A percentile compares a stretch with the other conserved stretches of the same genome.
phyloP scores from a whole-genome alignment of 1,140 invertebrate species.

The Pseudomyrmex pallidus region DNA sequence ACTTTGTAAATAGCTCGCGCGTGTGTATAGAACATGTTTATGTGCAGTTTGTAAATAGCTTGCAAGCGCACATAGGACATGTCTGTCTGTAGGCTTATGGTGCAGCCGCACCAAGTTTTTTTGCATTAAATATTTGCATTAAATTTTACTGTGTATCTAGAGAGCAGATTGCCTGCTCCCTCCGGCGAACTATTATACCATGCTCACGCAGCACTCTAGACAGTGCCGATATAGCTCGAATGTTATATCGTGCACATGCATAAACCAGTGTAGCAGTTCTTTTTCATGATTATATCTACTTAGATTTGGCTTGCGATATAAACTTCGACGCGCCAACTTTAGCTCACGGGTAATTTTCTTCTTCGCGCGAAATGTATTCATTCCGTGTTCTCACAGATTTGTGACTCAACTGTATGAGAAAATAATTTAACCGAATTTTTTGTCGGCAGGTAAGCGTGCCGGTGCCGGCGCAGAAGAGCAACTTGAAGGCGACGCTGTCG shows the following conservation, averaged over 20 bases:
- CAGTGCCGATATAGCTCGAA: slow-evolving; percentile 6
- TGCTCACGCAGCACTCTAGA: slow-evolving; percentile 32
- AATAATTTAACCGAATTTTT: neutral
- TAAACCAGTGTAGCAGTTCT: slow-evolving; percentile 2
- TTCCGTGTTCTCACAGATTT: too few species aligned
- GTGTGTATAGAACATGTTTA: too few species aligned
- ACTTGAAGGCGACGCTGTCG: slow-evolving; percentile 87
- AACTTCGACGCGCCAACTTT: neutral
- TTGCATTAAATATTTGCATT: too few species aligned
- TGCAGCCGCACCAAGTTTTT: too few species aligned
- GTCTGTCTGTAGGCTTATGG: too few species aligned
- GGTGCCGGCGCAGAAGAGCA: slow-evolving; percentile 82
- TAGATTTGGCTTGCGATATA: neutral
- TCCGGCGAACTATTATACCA: neutral
- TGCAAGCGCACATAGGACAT: too few species aligned
- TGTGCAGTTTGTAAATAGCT: too few species aligned
- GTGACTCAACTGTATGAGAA: too few species aligned
- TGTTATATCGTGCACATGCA: slow-evolving; percentile 28
- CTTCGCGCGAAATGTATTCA: too few species aligned
- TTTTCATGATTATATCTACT: neutral
- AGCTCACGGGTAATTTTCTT: neutral
- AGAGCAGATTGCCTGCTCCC: neutral
- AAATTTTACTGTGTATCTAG: neutral
- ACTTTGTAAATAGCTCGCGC: too few species aligned
- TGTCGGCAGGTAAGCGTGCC: slow-evolving; percentile 79